Percentiles rank a stretch among this genome's conserved stretches.
These are phyloP conservation scores for Eulemur rufifrons DNA, from an alignment of 2,113 vertebrate genomes.

Conservation along the genomic window DNA sequence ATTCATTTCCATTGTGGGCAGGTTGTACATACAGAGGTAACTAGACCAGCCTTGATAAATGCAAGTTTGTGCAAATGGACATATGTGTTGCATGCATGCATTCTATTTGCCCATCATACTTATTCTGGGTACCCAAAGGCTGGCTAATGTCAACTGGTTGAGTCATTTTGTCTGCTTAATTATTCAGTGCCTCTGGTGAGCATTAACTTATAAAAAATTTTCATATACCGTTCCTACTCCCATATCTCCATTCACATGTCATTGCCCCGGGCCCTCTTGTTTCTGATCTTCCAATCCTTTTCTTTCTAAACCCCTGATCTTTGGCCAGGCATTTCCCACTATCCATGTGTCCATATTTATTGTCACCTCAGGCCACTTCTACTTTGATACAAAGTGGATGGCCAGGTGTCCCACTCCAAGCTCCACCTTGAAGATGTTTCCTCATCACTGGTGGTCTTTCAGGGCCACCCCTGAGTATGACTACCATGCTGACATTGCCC, in stretches of 20 bases:
- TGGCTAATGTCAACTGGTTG: background rate
- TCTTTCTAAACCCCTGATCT: background rate
- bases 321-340: background rate
- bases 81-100: background rate
- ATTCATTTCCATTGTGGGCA: background rate
- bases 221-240: background rate
- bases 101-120: background rate
- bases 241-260: background rate
- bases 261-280: background rate
- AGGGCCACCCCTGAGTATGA: background rate
- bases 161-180: background rate
- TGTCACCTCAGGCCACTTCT: background rate
- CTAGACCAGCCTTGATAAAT: background rate
- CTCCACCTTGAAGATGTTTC: background rate
- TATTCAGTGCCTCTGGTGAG: background rate
- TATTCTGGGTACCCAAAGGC: background rate
- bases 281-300: background rate
- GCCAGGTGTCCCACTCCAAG: background rate
- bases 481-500: background rate
- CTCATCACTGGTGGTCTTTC: background rate
- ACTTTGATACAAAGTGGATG: background rate
- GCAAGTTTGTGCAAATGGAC: background rate
- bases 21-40: background rate
- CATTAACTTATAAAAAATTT: background rate
- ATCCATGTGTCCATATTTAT: background rate